Base-by-base conservation (phyloP, 2,113 vertebrate species). In the Varanus komodoensis region DNA sequence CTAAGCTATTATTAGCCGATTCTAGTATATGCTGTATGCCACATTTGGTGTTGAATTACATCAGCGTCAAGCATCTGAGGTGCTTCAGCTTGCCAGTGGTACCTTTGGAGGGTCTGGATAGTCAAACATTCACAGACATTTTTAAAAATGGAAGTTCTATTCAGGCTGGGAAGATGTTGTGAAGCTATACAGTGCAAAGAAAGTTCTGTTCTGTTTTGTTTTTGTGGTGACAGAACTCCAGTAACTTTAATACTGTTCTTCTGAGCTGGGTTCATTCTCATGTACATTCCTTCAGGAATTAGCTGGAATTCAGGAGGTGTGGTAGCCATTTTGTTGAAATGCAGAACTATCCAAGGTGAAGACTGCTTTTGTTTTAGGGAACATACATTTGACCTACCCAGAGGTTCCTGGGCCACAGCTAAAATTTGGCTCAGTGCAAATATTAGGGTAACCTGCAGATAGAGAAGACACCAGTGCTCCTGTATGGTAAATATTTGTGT, bases 1-100 rank as follows among this genome's bases (percentile, higher is more conserved):
- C 61, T 64, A 83, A 90, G 61, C 9, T n/a, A 54, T 21, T 87
- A 61, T 67, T 34, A 86, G 48, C 67, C 2, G 12, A 82, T 93
- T 79, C 80, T 84, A 27, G 27, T 57, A 90, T 67, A 21, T 38
- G 23, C 19, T 15, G 5, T 8, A 83, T 83, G 19, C 21, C 34
- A 67, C 19, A 67, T 44, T 67, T 68, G n/a, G 27, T 27, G 2
- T 48, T 87, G 25, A 50, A 67, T n/a, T 19, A 21, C 80, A n/a
- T 1, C 52, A n/a, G 3, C 17, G 23, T 87, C 32, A 11, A 86
- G 32, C 4, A 5, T 4, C 69, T 74, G 32, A 50, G 50, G 17
- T 44, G n/a, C 61, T 12, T 34, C 50, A 4, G 34, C 6, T 69
- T 80, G 44, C 21, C 44, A 52, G 52, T 17, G 25, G 21, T 68